A percentile compares a stretch with the other conserved stretches of the same genome.
Conservation (phyloP, 2,888 invertebrate genomes). For the Nemurella pictetii region DNA sequence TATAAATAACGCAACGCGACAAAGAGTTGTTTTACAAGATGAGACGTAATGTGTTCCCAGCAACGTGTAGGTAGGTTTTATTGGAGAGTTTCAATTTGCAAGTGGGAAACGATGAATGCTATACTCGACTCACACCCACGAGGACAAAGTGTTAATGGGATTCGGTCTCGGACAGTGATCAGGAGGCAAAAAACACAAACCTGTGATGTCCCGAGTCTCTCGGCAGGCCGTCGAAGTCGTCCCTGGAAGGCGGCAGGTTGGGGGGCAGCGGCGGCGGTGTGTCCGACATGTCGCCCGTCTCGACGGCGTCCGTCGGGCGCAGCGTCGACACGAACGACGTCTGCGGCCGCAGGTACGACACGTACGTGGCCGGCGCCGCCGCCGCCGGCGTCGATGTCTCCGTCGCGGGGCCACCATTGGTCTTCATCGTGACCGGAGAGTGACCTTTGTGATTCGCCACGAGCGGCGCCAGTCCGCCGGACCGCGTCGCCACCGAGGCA, state of each 20-base stretch:
- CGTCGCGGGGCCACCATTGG: neutral
- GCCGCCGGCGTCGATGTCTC: neutral
- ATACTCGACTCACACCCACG: too few species aligned
- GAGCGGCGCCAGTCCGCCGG: neutral
- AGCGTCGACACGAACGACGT: neutral
- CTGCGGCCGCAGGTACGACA: neutral
- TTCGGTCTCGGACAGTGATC: too few species aligned
- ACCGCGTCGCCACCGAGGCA: neutral
- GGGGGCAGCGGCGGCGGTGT: neutral
- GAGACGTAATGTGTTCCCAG: too few species aligned
- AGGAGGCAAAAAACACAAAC: neutral
- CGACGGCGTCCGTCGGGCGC: neutral
- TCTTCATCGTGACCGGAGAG: neutral
- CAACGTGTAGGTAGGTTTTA: too few species aligned
- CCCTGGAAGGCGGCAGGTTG: neutral
- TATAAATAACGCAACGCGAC: too few species aligned
- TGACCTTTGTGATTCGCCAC: neutral
- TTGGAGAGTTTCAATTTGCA: too few species aligned
- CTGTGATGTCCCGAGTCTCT: neutral
- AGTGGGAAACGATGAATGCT: too few species aligned
- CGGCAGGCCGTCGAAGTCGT: neutral
- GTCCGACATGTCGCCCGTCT: neutral
- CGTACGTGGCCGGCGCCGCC: neutral
- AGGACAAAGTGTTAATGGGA: too few species aligned
- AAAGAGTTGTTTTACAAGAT: too few species aligned